Conservation (phyloP, 2,797 vertebrate species). For the Anomalospiza imberbis region DNA sequence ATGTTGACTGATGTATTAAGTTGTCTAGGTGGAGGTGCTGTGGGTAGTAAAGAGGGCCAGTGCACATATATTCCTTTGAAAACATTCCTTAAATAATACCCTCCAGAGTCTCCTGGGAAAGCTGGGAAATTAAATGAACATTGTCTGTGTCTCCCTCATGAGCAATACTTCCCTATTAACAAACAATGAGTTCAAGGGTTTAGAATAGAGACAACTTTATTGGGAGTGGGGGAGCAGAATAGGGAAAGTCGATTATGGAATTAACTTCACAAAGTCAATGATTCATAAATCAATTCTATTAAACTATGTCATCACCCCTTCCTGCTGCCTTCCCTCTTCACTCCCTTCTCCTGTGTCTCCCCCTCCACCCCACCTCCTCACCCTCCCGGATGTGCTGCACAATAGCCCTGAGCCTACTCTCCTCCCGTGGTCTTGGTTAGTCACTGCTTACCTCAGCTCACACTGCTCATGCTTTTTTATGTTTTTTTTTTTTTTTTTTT, state of each 20-base stretch:
- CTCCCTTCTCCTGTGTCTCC: background rate
- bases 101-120: slow-evolving; percentile 15
- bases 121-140: slow-evolving; percentile 34
- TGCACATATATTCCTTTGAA: background rate
- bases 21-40: background rate
- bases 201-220: slow-evolving; percentile 23
- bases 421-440: background rate
- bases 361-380: background rate
- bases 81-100: slow-evolving; percentile 33
- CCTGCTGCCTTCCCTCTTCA: slow-evolving; percentile 3
- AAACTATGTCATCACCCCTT: slow-evolving; percentile 44
- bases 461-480: background rate
- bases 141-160: slow-evolving; percentile 44
- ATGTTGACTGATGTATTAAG: slow-evolving; percentile 40
- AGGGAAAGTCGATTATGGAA: slow-evolving; percentile 33
- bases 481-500: background rate
- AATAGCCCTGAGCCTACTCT: background rate
- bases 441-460: slow-evolving; percentile 6
- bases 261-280: slow-evolving; percentile 35
- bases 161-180: slow-evolving; percentile 53
- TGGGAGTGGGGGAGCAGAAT: background rate
- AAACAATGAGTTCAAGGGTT: slow-evolving; percentile 56
- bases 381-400: background rate
- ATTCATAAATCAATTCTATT: slow-evolving; percentile 50
- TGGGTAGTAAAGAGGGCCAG: background rate